A percentile compares a stretch with the other conserved stretches of the same genome.
These are phyloP conservation scores for Pherbina coryleti DNA, from an alignment of 2,888 invertebrate genomes.

Conservation along the genomic window DNA sequence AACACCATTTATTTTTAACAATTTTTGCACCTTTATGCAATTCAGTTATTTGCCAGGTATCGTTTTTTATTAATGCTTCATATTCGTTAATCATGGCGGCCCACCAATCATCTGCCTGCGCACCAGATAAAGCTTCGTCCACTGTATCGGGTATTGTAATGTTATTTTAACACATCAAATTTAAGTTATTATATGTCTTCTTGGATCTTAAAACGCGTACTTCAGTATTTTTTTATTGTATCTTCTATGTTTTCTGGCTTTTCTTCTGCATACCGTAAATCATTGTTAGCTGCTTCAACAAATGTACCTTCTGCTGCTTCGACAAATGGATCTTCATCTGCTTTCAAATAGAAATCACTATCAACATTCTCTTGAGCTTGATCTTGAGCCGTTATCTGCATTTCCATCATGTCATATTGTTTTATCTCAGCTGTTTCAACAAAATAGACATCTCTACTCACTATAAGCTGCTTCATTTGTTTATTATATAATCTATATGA, in stretches of 20 bases:
- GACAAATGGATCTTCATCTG: no score
- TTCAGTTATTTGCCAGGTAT: background rate
- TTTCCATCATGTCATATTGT: slow-evolving; percentile 35
- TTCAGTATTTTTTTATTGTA: no score
- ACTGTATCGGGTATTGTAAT: background rate
- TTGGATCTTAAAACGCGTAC: background rate
- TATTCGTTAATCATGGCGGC: background rate
- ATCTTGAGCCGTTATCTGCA: no score
- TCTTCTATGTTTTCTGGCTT: no score
- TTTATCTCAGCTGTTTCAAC: slow-evolving; percentile 39
- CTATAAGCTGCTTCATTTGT: no score
- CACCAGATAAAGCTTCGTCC: background rate
- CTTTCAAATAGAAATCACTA: no score
- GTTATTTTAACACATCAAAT: background rate
- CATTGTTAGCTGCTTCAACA: no score
- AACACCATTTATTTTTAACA: slow-evolving; percentile 37
- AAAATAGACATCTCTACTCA: no score
- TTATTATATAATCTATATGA: no score
- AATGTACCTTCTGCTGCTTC: no score
- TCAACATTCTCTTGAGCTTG: no score
- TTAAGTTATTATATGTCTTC: background rate
- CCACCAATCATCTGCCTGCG: background rate
- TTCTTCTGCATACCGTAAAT: no score
- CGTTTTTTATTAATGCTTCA: background rate
- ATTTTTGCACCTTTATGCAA: background rate